Evolutionary conservation across 2,888 invertebrate species (phyloP), one percentile per base, ranked within the genome.

Genomic region (Deilephila elpenor): DNA sequence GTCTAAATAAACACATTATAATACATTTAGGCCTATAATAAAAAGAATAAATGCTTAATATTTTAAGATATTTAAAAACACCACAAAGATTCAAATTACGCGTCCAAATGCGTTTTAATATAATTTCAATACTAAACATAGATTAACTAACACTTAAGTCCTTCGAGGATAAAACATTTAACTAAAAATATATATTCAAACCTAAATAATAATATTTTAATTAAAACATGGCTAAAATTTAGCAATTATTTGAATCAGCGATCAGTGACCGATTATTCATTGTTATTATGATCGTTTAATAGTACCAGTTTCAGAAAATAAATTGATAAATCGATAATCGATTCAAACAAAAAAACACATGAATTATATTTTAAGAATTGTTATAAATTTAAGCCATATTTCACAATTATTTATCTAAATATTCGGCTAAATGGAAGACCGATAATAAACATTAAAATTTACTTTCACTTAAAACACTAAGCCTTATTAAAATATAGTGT

Each of bases 91-190:
- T 74, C 62, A 80, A 78, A 78, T 78, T 73, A 73, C 80, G 79
- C 80, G 78, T 81, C 80, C 75, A 72, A 74, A 73, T 76, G 80
- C 82, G 81, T 78, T 78, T 56, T 79, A 78, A 71, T 29, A 67
- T 75, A 74, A 71, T 71, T 73, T 67, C 0, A 44, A 44, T 20
- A 64, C 37, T 44, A 37, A 51, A 25, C 51, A 25, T 51, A 67
- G 64, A 64, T 44, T 44, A 25, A n/a, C 7, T 34, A 59, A 71
- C 71, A 34, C 59, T 71, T 59, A 71, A 56, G 56, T 59, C 67
- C 67, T 67, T 67, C 44, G 44, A 67, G 59, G 71, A 59, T 71
- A 59, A 71, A 20, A 71, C 44, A 71, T 59, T 60, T 20, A 71
- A 25, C 60, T 59, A 59, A 34, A n/a, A 51, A 25, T 37, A 37